These are phyloP conservation scores for Smutsia gigantea DNA, from an alignment of 2,797 vertebrate genomes.

Conservation along the genomic window DNA sequence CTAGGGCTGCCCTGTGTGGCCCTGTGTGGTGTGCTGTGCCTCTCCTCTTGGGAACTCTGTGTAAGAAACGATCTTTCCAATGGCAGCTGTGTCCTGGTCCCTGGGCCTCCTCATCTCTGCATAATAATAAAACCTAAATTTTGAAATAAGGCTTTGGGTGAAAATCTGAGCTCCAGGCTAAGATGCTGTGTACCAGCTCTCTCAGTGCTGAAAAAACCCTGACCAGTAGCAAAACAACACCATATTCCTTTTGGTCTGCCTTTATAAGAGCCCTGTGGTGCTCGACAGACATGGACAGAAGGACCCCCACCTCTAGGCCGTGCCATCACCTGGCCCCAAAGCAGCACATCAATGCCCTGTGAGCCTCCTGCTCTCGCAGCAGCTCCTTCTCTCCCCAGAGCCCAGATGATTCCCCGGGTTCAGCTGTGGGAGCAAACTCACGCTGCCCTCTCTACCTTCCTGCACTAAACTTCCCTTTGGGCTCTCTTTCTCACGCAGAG, in stretches of 20 bases:
- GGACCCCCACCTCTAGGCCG: not conserved
- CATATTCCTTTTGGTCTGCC: not conserved
- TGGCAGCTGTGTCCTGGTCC: not conserved
- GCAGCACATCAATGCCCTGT: no score
- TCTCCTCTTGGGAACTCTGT: not conserved
- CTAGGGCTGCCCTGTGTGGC: not conserved
- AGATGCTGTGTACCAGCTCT: not conserved
- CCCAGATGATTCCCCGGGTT: not conserved
- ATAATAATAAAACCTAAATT: not conserved
- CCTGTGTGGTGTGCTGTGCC: rapidly evolving
- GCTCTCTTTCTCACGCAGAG: not conserved
- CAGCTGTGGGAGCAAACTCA: not conserved
- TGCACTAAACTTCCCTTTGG: not conserved
- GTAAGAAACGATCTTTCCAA: not conserved
- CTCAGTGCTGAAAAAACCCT: not conserved
- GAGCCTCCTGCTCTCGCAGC: not conserved
- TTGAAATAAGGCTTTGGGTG: not conserved
- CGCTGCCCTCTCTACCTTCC: not conserved
- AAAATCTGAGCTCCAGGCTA: not conserved
- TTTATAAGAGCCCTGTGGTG: not conserved
- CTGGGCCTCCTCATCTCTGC: not conserved
- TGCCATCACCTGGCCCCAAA: not conserved
- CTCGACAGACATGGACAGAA: not conserved
- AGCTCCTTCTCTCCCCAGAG: not conserved
- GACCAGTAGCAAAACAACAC: not conserved